Conservation (phyloP, 2,113 vertebrate species). For the Sapajus apella region DNA sequence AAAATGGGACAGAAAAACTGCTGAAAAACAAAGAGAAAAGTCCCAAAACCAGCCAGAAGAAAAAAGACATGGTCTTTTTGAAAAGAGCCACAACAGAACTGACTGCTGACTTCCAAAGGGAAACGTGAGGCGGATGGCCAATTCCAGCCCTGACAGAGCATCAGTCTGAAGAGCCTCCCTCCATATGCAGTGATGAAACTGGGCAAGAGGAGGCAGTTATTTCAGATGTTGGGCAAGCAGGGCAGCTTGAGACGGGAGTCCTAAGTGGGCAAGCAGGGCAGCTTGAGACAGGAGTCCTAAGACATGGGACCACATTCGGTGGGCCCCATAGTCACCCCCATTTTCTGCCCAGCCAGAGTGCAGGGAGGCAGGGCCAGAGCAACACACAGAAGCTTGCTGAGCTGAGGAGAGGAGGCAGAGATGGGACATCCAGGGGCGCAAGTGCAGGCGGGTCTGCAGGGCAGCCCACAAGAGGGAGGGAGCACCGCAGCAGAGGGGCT, state of each 20-base stretch:
- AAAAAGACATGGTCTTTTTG: neutral
- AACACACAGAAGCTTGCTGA: neutral
- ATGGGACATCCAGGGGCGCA: accelerated
- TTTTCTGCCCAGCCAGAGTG: neutral
- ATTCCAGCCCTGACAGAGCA: neutral
- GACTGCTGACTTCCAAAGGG: neutral
- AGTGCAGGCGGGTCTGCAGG: accelerated
- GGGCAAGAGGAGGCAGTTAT: neutral
- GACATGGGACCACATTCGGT: too few relatives aligned
- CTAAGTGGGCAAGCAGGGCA: too few relatives aligned
- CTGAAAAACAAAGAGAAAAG: neutral
- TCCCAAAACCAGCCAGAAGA: neutral
- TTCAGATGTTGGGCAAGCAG: neutral
- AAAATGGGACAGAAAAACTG: neutral
- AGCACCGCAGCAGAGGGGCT: too few relatives aligned
- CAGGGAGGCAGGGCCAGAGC: neutral
- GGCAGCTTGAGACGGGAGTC: too few relatives aligned
- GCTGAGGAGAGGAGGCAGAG: neutral
- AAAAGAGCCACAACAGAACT: neutral
- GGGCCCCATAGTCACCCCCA: too few relatives aligned
- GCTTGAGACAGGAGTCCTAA: neutral
- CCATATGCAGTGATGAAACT: accelerated
- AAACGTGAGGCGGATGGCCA: neutral
- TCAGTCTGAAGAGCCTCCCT: neutral
- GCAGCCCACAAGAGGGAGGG: accelerated